Evolutionary conservation across 2,797 vertebrate species (phyloP).

Genomic region (Lepus oiostolus): DNA sequence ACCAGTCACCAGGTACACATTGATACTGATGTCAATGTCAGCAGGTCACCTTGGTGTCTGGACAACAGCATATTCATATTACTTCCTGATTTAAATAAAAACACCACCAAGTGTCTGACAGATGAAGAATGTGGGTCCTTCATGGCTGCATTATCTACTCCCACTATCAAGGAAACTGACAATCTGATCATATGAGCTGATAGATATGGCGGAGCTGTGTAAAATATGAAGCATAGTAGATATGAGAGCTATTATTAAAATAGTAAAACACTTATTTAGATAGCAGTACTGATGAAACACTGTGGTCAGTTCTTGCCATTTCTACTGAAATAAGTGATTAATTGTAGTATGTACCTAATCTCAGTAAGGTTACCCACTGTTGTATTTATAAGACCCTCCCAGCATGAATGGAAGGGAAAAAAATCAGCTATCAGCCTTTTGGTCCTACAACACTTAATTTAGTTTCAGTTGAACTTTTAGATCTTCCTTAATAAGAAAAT

Average conservation of each 20-base stretch:
- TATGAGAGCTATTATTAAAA: conserved; percentile 50
- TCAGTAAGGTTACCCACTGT: conserved; percentile 3
- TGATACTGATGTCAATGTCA: background rate
- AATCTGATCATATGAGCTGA: background rate
- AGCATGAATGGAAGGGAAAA: background rate
- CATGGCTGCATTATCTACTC: background rate
- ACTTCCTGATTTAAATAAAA: conserved; percentile 38
- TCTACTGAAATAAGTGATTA: conserved; percentile 55
- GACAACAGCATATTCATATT: background rate
- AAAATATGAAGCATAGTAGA: conserved; percentile 8
- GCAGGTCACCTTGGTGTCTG: background rate
- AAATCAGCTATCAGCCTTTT: conserved; percentile 11
- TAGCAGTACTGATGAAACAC: conserved; percentile 5
- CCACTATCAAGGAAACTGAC: conserved; percentile 11
- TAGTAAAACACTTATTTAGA: conserved; percentile 31
- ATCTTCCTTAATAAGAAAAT: conserved; percentile 75
- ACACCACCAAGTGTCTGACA: background rate
- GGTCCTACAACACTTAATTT: conserved; percentile 62
- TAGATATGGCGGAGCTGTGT: background rate
- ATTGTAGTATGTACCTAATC: background rate
- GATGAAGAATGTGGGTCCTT: background rate
- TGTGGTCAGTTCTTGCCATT: conserved; percentile 38
- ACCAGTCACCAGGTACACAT: background rate
- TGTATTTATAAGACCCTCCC: conserved; percentile 48
- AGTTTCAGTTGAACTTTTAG: conserved; percentile 67